Base-by-base conservation (phyloP, 2,888 invertebrate genomes). In the Drosophila histrio region DNA sequence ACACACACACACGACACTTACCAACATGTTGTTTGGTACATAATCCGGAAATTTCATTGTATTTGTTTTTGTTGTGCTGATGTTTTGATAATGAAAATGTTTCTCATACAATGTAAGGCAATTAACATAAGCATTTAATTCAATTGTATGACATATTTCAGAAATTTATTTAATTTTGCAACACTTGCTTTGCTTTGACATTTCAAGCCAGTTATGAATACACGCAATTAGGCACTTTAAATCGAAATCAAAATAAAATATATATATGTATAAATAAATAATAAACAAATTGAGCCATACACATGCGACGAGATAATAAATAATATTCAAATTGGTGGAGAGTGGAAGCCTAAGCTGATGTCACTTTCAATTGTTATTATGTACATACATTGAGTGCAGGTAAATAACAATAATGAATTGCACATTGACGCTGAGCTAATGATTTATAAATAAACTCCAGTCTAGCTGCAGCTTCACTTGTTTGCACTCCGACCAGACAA, bases 31-130 rank as follows among this genome's bases (percentile, higher is more conserved):
- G 79, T 91, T 91, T 47, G 90, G 91, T 60, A 91, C 73, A 83
- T 90, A 91, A 78, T 91, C 91, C 77, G 91, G 90, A 84, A 91
- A 91, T 81, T 91, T 91, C 91, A 91, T 77, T 49, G 49, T 41
- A 30, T 47, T 65, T 67, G 26, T 19, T 54, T 7, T 46, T 60
- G 36, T 65, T 34, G 15, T 36, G 47, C 28, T 43, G 52, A 19
- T 47, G 34, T 70, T 61, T 62, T 54, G 49, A 46, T 57, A 77
- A 60, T 73, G 70, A 60, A 81, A 72, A 64, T 75, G 75, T 77
- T 66, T 69, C 66, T 81, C 67, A 79, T 53, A 63, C 67, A 62
- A 49, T 22, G 63, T 68, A 81, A 73, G 65, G 75, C 39, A 75
- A 76, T 81, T 84, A 77, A 84, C 38, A 63, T 77, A 22, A 47